A percentile compares a stretch with the other conserved stretches of the same genome.
Conservation (phyloP, 2,113 vertebrate species). For the Silurus asotus region DNA sequence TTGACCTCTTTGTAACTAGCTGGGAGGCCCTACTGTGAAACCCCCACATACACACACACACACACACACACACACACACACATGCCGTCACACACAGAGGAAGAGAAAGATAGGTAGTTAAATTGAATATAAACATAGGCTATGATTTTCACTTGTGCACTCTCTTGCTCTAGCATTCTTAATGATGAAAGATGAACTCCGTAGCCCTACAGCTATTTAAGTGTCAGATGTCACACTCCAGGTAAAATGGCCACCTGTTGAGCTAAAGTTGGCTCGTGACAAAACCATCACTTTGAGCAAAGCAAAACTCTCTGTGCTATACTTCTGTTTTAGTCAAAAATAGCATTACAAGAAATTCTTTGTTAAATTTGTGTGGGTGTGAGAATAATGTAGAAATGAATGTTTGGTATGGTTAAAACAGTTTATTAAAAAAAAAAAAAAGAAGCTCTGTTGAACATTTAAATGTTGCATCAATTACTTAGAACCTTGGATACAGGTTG, state of each 20-base stretch:
- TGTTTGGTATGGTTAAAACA: background rate
- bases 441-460: background rate
- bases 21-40: conserved; percentile 33
- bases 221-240: conserved; percentile 6
- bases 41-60: background rate
- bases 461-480: background rate
- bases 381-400: background rate
- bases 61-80: background rate
- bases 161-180: background rate
- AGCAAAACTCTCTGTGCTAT: background rate
- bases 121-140: background rate
- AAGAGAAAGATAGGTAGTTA: background rate
- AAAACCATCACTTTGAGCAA: background rate
- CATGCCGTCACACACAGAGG: background rate
- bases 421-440: background rate
- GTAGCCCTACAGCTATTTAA: background rate
- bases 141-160: background rate
- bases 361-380: background rate
- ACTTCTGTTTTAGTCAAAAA: background rate
- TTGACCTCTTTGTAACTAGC: conserved; percentile 26
- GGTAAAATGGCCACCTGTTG: conserved; percentile 9
- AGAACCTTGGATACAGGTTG: background rate
- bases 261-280: conserved; percentile 1
- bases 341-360: background rate
- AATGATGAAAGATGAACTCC: background rate